Conservation (phyloP, 2,888 invertebrate genomes). For the Scelioninae gen. 1 region DNA sequence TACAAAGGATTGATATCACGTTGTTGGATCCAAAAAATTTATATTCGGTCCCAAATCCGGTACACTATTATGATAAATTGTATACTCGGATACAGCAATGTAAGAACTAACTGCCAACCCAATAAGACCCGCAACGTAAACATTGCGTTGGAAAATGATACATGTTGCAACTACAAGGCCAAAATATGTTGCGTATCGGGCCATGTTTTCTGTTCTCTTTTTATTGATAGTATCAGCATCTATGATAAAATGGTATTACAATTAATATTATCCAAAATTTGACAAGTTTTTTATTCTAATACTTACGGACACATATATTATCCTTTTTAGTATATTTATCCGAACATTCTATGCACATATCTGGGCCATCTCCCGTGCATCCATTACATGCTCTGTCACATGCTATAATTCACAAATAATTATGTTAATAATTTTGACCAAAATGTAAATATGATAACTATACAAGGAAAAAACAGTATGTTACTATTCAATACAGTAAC, state of each 20-base stretch:
- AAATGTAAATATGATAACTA: neutral
- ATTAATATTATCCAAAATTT: no score
- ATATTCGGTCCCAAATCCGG: constrained; percentile 76
- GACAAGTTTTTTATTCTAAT: constrained; percentile 40
- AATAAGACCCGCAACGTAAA: constrained; percentile 90
- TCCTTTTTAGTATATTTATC: constrained; percentile 89
- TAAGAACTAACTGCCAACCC: constrained; percentile 92
- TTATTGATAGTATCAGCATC: constrained; percentile 82
- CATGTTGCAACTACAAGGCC: constrained; percentile 93
- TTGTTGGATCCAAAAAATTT: constrained; percentile 13
- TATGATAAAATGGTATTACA: constrained; percentile 30
- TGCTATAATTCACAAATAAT: constrained; percentile 80
- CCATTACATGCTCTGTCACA: constrained; percentile 94
- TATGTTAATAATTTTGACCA: neutral
- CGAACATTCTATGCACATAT: constrained; percentile 94
- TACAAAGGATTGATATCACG: constrained; percentile 32
- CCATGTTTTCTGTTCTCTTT: constrained; percentile 86
- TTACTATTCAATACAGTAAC: neutral
- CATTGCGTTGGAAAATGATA: constrained; percentile 93
- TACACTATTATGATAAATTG: constrained; percentile 83
- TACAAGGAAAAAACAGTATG: neutral
- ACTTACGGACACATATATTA: constrained; percentile 90
- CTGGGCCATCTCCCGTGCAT: constrained; percentile 95
- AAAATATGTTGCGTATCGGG: constrained; percentile 92
- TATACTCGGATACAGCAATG: constrained; percentile 94